Base-by-base conservation (phyloP, 2,113 vertebrate species). In the Carettochelys insculpta region DNA sequence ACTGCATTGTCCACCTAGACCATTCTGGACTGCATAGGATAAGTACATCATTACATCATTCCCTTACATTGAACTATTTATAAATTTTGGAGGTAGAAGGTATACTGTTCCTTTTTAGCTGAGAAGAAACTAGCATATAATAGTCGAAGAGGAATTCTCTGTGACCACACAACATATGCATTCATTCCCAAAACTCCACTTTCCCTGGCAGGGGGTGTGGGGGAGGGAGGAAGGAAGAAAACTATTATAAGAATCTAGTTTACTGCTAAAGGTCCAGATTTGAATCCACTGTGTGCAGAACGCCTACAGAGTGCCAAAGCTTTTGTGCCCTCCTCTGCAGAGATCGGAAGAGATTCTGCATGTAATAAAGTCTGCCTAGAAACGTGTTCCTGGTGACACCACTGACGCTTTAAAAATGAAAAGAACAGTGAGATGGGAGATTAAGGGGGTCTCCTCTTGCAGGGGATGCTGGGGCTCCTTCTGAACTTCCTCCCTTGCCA, bases 11-110 rank as follows among this genome's bases (percentile, higher is more conserved):
- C 88, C n/a, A n/a, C n/a, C 85, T 82, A 48, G 77, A 84, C 22
- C 38, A 78, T 80, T 61, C 0, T 16, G 11, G 65, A 3, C 22
- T 20, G 0, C 1, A 52, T 61, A 92, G 61, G 0, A 43, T 51
- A 77, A 34, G 61, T 86, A 52, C 34, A 54, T 88, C 52, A 88
- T 45, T 41, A n/a, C n/a, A n/a, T n/a, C n/a, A n/a, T 65, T 86
- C 8, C 8, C 5, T 38, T 76, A 2, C 1, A 3, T 68, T 29
- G 48, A 48, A 19, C 29, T 20, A 31, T 61, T 27, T 48, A 27
- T 31, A 31, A 47, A 31, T 27, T 29, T 19, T 48, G 41, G 29
- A 22, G 52, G 43, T 0, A 0, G 48, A 85, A 51, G 45, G 47
- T 38, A 41, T 41, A 71, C 19, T 71, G 19, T 5, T 41, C 19